phyloP scores from a whole-genome alignment of 2,888 invertebrate genomes.

The Lasioglossum vierecki region DNA sequence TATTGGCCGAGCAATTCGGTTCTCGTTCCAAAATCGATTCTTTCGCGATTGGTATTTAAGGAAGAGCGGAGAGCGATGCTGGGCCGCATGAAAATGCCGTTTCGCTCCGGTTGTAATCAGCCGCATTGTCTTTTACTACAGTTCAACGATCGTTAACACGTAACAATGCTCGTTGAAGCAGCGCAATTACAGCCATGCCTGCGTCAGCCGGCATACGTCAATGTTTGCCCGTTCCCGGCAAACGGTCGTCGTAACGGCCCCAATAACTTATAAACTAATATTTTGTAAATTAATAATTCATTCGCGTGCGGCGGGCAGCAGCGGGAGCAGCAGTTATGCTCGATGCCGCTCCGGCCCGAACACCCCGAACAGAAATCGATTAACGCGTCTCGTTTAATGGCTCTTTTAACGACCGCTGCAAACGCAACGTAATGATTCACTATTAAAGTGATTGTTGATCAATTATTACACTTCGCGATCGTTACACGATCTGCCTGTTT shows the following conservation, averaged over 20 bases:
- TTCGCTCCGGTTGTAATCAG: conserved; percentile 48
- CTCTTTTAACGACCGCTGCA: conserved; percentile 25
- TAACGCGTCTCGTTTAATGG: conserved; percentile 37
- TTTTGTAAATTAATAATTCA: conserved; percentile 46
- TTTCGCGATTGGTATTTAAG: conserved; percentile 15
- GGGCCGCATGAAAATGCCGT: conserved; percentile 36
- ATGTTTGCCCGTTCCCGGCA: conserved; percentile 30
- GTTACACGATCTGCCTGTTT: neutral
- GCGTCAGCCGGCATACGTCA: conserved; percentile 42
- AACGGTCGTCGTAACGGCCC: neutral
- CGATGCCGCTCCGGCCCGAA: neutral
- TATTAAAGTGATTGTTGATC: conserved; percentile 29
- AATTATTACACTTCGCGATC: conserved; percentile 21
- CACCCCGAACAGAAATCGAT: conserved; percentile 31
- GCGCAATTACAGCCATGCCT: conserved; percentile 43
- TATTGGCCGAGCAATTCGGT: neutral
- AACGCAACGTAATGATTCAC: conserved; percentile 7
- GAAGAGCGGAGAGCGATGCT: conserved; percentile 1
- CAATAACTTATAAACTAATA: conserved; percentile 28
- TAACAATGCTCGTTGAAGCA: conserved; percentile 58
- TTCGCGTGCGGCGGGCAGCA: neutral
- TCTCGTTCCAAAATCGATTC: conserved; percentile 16
- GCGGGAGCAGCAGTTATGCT: conserved; percentile 1
- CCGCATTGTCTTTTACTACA: conserved; percentile 46
- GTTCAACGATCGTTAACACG: conserved; percentile 54